A percentile compares a stretch with the other conserved stretches of the same genome.
Evolutionary conservation across 2,113 vertebrate species (phyloP).

Genomic region (Zapus hudsonius): DNA sequence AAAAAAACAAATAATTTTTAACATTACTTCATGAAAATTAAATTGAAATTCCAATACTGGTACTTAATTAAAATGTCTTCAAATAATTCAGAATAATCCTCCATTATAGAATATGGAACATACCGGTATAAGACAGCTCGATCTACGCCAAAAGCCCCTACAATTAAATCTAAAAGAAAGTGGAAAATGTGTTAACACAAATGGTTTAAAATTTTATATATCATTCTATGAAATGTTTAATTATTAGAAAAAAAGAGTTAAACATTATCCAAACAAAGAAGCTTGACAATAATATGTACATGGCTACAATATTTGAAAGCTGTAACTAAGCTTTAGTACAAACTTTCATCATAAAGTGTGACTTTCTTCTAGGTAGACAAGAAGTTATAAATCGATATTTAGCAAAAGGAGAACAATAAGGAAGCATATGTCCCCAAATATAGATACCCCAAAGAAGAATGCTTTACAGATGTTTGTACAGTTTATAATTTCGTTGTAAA

Average conservation of each 20-base stretch:
- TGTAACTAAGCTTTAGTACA: not conserved
- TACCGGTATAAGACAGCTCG: conserved; percentile 95
- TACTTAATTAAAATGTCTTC: not conserved
- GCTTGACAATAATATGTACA: not conserved
- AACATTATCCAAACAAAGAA: not conserved
- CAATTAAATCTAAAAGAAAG: conserved; percentile 90
- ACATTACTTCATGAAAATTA: conserved; percentile 22
- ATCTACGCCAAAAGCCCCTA: conserved; percentile 97
- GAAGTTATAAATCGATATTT: not conserved
- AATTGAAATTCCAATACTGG: conserved; percentile 19
- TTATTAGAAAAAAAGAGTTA: not conserved
- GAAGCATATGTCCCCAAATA: not conserved
- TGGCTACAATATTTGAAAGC: not conserved
- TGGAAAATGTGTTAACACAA: conserved; percentile 40
- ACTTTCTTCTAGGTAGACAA: not conserved
- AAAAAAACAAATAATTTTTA: conserved; percentile 15
- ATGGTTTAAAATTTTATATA: not conserved
- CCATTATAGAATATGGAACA: not conserved
- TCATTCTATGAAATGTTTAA: not conserved
- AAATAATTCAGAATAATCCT: conserved; percentile 6
- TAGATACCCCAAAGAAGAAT: not conserved
- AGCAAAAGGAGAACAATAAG: not conserved
- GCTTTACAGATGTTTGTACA: not conserved
- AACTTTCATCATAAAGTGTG: not conserved
- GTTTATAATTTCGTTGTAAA: not conserved